Base-by-base conservation (phyloP, 2,888 invertebrate genomes). In the Himalopsyche japonica region DNA sequence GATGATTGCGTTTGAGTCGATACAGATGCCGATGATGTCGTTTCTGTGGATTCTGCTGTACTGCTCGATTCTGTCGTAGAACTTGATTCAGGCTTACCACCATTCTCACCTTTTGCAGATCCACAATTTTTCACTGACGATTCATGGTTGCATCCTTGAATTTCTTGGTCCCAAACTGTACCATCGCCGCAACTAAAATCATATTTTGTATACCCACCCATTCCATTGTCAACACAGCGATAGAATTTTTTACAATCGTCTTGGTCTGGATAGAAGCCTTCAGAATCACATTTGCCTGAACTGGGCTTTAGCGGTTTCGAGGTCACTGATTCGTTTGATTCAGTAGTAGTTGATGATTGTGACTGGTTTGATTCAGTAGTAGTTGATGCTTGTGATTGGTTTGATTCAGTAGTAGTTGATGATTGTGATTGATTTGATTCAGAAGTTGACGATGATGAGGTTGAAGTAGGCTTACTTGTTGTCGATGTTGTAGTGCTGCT, bases 221-320 rank as follows among this genome's bases (percentile, higher is more conserved):
- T 90, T 0, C 93, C 94, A 88, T 93, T 92, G 84, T 92, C 91
- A 34, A 96, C 95, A 89, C 97, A 97, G 87, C 96, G 93, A 89
- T 95, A 96, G 91, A 96, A 97, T 89, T 94, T 95, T 85, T 92
- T 94, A 88, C 96, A 97, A 88, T 96, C 93, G 76, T 91, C 90
- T 70, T 92, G 91, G 89, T 96, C 94, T n/a, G 94, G 93, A 88
- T 94, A 93, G 89, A 95, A 97, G 79, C 97, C 97, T 89, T 95
- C 95, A 86, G 90, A 89, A 32, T 89, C 90, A 89, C 95, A 95
- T 83, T 87, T 85, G 12, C 82, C 87, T 48, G 89, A 79, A 80
- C 88, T 88, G 48, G 34, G 47, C 24, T 76, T 30, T 30, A 24
- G 18, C 10, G 84, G 47, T 18, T 81, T 81, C 4, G 79, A 47